Percentiles rank a stretch among this genome's conserved stretches.
phyloP scores from a whole-genome alignment of 2,113 vertebrate genomes.

The Tragelaphus scriptus region DNA sequence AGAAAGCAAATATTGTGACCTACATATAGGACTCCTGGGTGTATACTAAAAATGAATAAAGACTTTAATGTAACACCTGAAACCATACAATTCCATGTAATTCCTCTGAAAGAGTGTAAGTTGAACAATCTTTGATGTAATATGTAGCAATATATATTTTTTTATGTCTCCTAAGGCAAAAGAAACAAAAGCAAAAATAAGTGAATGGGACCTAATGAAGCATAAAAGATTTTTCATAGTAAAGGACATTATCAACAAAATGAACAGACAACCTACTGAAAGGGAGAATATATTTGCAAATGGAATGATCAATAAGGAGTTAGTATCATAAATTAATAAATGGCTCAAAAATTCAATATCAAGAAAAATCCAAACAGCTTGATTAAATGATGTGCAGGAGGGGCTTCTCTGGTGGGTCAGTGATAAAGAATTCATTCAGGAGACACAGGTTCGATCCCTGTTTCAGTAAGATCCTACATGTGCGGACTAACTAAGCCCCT shows the following conservation, averaged over 20 bases:
- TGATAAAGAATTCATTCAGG: neutral
- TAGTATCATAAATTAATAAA: neutral
- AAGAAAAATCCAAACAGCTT: neutral
- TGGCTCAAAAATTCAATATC: neutral
- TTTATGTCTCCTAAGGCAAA: neutral
- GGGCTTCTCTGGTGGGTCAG: neutral
- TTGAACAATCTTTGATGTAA: neutral
- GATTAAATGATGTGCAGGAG: neutral
- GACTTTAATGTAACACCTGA: neutral
- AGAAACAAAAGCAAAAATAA: neutral
- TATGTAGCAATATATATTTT: neutral
- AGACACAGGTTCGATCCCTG: neutral
- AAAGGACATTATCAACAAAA: neutral
- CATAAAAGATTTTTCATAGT: neutral
- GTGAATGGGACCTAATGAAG: neutral
- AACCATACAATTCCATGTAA: neutral
- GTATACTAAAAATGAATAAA: neutral
- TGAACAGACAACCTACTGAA: neutral
- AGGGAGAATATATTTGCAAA: neutral
- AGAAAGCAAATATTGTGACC: neutral
- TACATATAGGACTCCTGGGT: neutral
- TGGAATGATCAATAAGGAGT: neutral
- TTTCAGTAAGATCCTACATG: neutral
- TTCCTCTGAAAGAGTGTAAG: neutral
- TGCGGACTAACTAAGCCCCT: neutral